These are phyloP conservation scores for Pontoporia blainvillei DNA, from an alignment of 2,113 vertebrate species.

Conservation along the genomic window DNA sequence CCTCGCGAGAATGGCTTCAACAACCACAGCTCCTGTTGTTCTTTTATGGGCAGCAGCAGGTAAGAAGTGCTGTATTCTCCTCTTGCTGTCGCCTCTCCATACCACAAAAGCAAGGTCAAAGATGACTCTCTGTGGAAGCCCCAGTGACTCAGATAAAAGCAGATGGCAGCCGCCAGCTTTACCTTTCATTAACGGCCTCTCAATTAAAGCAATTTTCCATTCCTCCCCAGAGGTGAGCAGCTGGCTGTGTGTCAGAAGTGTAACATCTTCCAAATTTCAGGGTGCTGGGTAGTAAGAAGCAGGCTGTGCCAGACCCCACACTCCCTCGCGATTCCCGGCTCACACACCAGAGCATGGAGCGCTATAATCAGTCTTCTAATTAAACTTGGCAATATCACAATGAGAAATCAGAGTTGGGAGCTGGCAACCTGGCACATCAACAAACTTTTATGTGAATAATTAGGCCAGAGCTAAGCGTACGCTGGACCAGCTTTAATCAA, in stretches of 20 bases:
- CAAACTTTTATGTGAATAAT: constrained; percentile 77
- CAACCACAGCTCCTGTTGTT: not conserved
- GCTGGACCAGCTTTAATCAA: constrained; percentile 74
- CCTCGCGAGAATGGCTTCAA: not conserved
- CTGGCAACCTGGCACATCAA: constrained; percentile 62
- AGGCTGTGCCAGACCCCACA: not conserved
- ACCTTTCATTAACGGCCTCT: constrained; percentile 64
- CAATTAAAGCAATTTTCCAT: constrained; percentile 72
- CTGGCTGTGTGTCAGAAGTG: constrained; percentile 60
- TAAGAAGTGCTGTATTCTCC: not conserved
- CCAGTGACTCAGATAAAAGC: constrained; percentile 42
- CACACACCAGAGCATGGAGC: constrained; percentile 16
- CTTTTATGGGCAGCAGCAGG: not conserved
- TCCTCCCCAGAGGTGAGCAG: constrained; percentile 49
- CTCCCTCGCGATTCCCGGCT: constrained; percentile 25
- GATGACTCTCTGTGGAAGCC: constrained; percentile 28
- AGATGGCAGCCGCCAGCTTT: constrained; percentile 50
- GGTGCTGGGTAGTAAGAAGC: constrained; percentile 74
- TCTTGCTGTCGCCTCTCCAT: not conserved
- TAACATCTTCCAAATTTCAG: constrained; percentile 70
- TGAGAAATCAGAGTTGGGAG: constrained; percentile 68
- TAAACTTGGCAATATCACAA: constrained; percentile 70
- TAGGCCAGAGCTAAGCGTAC: constrained; percentile 63
- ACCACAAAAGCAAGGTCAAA: constrained; percentile 61
- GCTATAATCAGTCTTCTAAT: constrained; percentile 67